Conservation (phyloP, 2,797 vertebrate species). For the Vireo griseus region DNA sequence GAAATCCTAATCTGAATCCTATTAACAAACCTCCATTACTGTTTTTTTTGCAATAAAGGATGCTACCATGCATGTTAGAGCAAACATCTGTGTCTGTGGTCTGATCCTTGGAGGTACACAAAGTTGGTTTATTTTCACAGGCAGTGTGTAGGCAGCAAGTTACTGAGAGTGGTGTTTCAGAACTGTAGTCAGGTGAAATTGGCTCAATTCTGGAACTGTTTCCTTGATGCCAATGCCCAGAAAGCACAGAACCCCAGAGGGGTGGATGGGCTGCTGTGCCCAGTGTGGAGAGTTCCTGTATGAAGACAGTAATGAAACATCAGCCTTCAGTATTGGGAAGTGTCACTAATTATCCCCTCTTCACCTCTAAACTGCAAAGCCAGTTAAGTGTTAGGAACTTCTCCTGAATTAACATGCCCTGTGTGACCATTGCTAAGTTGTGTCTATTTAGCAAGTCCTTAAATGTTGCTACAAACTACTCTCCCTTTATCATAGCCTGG, state of each 20-base stretch:
- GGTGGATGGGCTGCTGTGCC: neutral
- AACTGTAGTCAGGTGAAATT: neutral
- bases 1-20: neutral
- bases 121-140: neutral
- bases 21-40: neutral
- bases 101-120: neutral
- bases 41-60: neutral
- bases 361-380: neutral
- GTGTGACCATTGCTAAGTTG: neutral
- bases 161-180: neutral
- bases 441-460: neutral
- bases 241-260: neutral
- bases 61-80: neutral
- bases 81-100: neutral
- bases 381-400: neutral
- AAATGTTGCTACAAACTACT: neutral
- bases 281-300: neutral
- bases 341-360: neutral
- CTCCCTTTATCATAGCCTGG: neutral
- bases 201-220: neutral
- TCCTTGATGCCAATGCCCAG: neutral
- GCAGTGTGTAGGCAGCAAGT: neutral
- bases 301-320: neutral
- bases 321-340: neutral
- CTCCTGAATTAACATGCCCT: neutral